phyloP scores from a whole-genome alignment of 2,797 vertebrate species.

The Acrocephalus scirpaceus region DNA sequence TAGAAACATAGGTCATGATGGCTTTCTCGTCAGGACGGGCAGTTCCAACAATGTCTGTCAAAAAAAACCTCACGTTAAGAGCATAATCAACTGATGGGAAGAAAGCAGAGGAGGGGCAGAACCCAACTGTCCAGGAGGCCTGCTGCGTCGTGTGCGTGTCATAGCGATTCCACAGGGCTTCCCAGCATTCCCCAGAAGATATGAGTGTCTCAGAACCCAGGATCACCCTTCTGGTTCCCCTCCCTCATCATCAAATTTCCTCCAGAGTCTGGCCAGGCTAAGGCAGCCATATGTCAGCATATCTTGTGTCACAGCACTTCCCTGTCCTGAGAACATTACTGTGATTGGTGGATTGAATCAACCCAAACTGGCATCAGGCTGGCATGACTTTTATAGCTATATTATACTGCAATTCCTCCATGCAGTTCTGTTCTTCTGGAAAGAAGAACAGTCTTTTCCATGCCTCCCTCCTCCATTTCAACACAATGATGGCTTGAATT shows the following conservation, averaged over 20 bases:
- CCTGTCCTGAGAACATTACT: not conserved
- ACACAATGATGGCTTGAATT: conserved; percentile 7
- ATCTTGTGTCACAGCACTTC: not conserved
- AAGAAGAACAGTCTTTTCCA: not conserved
- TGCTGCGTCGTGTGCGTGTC: not conserved
- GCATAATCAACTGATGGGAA: conserved; percentile 47
- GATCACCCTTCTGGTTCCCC: not conserved
- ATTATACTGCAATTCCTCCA: not conserved
- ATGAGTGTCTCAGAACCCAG: not conserved
- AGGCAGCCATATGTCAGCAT: not conserved
- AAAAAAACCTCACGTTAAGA: conserved; percentile 80
- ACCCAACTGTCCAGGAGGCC: conserved; percentile 21
- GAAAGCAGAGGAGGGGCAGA: conserved; percentile 23
- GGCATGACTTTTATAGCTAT: not conserved
- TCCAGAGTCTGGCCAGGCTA: not conserved
- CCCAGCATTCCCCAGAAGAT: not conserved
- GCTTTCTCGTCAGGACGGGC: conserved; percentile 98
- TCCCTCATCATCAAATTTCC: not conserved
- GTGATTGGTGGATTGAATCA: not conserved
- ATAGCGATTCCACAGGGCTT: not conserved
- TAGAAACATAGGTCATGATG: conserved; percentile 99
- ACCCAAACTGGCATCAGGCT: not conserved
- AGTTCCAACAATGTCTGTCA: conserved; percentile 97
- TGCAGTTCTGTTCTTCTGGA: not conserved
- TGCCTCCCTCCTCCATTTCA: not conserved